A percentile compares a stretch with the other conserved stretches of the same genome.
phyloP scores from a whole-genome alignment of 2,797 vertebrate species.

The Labroides dimidiatus region DNA sequence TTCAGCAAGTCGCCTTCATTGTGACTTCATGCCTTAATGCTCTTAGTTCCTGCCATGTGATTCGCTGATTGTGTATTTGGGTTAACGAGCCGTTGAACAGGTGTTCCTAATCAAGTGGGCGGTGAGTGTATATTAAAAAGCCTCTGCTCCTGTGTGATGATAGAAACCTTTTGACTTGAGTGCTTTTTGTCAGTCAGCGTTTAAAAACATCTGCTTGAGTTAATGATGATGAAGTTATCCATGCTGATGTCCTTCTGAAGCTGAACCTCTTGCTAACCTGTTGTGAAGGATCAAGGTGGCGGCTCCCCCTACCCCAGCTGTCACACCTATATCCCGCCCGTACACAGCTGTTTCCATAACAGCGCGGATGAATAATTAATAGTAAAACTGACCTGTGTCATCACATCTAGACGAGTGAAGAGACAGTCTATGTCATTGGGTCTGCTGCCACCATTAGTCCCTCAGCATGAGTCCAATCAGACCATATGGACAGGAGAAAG shows the following conservation, averaged over 20 bases:
- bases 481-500: conserved; percentile 22
- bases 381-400: conserved; percentile 38
- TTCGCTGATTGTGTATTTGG: too few species aligned
- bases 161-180: neutral
- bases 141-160: neutral
- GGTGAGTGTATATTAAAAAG: too few species aligned
- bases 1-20: too few species aligned
- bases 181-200: neutral
- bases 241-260: neutral
- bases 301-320: neutral
- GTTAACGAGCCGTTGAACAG: too few species aligned
- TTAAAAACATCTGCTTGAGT: neutral
- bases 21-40: too few species aligned
- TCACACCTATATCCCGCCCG: neutral
- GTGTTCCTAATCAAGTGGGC: too few species aligned
- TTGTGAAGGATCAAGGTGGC: conserved; percentile 4
- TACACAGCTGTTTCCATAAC: conserved; percentile 18
- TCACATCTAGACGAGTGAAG: conserved; percentile 33
- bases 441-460: conserved; percentile 23
- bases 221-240: neutral
- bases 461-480: conserved; percentile 17
- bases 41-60: too few species aligned
- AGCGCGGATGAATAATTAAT: conserved; percentile 40
- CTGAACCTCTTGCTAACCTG: neutral
- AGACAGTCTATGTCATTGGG: conserved; percentile 28